Percentiles rank a stretch among this genome's conserved stretches.
Conservation (phyloP, 2,888 invertebrate species). For the Eupsilia transversa region DNA sequence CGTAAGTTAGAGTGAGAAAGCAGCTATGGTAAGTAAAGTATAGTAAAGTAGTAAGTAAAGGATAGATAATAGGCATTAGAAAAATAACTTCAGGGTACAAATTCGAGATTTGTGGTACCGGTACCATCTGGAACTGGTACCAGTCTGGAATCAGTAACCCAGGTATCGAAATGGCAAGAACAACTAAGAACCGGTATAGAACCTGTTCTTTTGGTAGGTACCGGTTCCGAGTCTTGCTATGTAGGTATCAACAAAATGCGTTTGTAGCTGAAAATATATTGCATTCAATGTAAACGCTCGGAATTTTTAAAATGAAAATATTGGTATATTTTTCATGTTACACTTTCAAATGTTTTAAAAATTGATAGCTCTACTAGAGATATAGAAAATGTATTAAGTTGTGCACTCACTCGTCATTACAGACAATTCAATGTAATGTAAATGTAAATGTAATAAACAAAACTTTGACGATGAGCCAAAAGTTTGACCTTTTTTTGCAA, state of each 20-base stretch:
- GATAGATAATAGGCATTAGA: too few species aligned
- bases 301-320: slow-evolving; percentile 5
- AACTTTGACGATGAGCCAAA: neutral
- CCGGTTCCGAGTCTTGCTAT: neutral
- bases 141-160: too few species aligned
- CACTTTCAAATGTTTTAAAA: slow-evolving; percentile 13
- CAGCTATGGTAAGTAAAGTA: too few species aligned
- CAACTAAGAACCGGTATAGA: too few species aligned
- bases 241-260: slow-evolving; percentile 30
- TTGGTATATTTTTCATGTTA: neutral
- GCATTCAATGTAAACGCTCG: slow-evolving; percentile 26
- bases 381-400: neutral
- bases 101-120: too few species aligned
- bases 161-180: too few species aligned
- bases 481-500: neutral
- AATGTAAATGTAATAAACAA: too few species aligned
- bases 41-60: too few species aligned
- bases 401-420: neutral
- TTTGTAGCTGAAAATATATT: slow-evolving; percentile 45
- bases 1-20: too few species aligned
- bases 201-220: too few species aligned
- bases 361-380: neutral
- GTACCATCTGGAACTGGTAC: too few species aligned
- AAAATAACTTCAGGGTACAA: too few species aligned
- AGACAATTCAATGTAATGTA: neutral